Evolutionary conservation across 2,113 vertebrate genomes (phyloP), one percentile per base, ranked within the genome.

Genomic region (Syngnathus scovelli): DNA sequence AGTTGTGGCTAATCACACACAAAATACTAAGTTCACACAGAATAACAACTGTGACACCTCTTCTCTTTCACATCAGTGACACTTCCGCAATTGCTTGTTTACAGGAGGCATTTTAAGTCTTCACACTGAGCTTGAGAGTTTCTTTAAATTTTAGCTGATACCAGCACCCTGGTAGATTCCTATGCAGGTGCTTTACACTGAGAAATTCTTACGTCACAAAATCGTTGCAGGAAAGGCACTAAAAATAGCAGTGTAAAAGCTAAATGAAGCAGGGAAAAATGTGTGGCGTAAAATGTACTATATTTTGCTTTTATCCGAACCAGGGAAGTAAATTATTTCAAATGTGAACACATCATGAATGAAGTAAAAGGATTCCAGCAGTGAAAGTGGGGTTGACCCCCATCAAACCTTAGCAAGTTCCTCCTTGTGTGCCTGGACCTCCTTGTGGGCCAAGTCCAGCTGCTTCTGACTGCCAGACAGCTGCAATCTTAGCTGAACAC

Each of bases 321-420:
- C 49, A 10, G 19, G 49, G 18, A 51, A n/a, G 6, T n/a, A 51
- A 54, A 54, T 54, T 6, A 55, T 23, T 27, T 55, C 11, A 55
- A 55, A 55, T 61, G 38, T 61, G 39, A 61, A 43, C 39, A 62
- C 6, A 27, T 18, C 58, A 15, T 38, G 10, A 18, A 60, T 19
- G 16, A 39, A 39, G 18, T n/a, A 60, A 38, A 39, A 16, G 18
- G 56, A 36, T 19, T 11, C 18, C 7, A 2, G 36, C 16, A 18
- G 16, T 3, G 10, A 59, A 59, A 16, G 38, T 52, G 19, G 8
- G 7, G 49, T 52, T 4, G 49, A 52, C 27, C 27, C 27, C 27
- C 27, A 33, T 33, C 27, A 82, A 65, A 98, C 96, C 95, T 94
- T 87, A 41, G 86, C 75, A 18, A 98, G 92, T 78, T 97, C 96